These are phyloP conservation scores for Bothrops jararaca DNA, from an alignment of 2,113 vertebrate genomes.

Conservation along the genomic window DNA sequence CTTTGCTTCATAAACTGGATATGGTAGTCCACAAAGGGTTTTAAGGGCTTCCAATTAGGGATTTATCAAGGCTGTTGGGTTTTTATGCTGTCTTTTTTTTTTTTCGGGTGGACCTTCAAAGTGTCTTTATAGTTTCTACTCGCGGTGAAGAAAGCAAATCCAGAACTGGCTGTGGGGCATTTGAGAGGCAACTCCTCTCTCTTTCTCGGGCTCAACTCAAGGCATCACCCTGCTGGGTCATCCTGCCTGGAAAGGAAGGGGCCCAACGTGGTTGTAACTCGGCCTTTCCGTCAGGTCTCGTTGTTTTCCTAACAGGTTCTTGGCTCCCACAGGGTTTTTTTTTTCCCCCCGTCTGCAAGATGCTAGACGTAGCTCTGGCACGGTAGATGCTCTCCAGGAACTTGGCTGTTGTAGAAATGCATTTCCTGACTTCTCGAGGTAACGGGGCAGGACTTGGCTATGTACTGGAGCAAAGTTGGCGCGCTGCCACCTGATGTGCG, in stretches of 20 bases:
- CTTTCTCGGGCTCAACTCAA: neutral
- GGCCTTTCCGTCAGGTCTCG: neutral
- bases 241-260: neutral
- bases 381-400: constrained; percentile 62
- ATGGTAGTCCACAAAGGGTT: neutral
- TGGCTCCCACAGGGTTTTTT: neutral
- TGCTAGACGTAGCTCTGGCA: neutral
- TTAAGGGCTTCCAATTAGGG: neutral
- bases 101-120: neutral
- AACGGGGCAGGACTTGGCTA: constrained; percentile 64
- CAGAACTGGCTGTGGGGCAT: neutral
- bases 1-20: no score
- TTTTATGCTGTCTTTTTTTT: neutral
- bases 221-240: neutral
- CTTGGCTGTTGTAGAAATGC: constrained; percentile 52
- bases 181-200: neutral
- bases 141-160: no score
- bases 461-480: constrained; percentile 57
- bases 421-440: constrained; percentile 57
- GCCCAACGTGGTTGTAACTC: rapidly evolving
- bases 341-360: neutral
- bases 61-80: neutral
- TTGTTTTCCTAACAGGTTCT: neutral
- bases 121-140: neutral
- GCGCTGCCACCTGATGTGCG: constrained; percentile 47